Percentiles rank a stretch among this genome's conserved stretches.
These are phyloP conservation scores for Heliangelus exortis DNA, from an alignment of 2,797 vertebrate species.

Conservation along the genomic window DNA sequence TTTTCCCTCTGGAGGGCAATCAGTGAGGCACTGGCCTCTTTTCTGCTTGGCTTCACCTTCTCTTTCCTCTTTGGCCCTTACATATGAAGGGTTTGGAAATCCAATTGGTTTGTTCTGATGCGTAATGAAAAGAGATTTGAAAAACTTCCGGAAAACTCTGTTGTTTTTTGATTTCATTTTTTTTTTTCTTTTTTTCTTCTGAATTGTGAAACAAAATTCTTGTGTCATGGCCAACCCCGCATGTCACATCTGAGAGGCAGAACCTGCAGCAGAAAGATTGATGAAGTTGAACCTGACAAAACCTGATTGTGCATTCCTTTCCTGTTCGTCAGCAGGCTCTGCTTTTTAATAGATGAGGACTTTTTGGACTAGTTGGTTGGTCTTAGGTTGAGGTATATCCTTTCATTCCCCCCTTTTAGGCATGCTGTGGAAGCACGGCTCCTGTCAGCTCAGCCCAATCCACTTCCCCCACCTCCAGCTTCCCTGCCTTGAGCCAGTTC, in stretches of 20 bases:
- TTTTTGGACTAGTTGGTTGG: conserved; percentile 15
- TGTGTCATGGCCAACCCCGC: not conserved
- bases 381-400: not conserved
- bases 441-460: conserved; percentile 17
- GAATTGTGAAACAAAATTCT: conserved; percentile 28
- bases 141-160: not conserved
- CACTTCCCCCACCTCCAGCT: not conserved
- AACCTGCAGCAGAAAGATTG: conserved; percentile 51
- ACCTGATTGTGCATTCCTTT: conserved; percentile 62
- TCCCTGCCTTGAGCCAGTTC: not conserved
- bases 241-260: conserved; percentile 35
- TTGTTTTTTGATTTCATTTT: too few relatives aligned
- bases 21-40: not conserved
- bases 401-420: conserved; percentile 51
- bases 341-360: conserved; percentile 31
- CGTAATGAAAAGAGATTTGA: not conserved
- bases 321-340: conserved; percentile 5
- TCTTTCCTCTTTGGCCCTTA: not conserved
- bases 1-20: not conserved
- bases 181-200: not conserved
- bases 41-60: not conserved
- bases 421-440: not conserved
- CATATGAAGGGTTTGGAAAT: not conserved
- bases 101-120: not conserved
- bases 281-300: conserved; percentile 59